These are phyloP conservation scores for Cyprinus carpio DNA, from an alignment of 2,113 vertebrate genomes.

Conservation along the genomic window DNA sequence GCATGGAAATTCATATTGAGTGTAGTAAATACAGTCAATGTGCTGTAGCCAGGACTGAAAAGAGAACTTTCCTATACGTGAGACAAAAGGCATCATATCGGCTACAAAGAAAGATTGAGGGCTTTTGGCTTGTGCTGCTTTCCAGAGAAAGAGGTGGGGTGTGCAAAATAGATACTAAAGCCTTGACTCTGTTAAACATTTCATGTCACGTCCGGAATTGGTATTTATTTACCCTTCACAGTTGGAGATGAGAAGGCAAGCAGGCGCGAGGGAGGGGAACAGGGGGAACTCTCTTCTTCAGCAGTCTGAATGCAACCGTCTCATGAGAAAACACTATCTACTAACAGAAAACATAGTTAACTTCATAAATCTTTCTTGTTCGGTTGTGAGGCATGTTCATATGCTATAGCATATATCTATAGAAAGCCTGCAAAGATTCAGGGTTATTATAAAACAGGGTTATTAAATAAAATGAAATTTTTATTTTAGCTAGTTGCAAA, in stretches of 20 bases:
- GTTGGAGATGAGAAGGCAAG: conserved; percentile 18
- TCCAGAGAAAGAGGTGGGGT: not conserved
- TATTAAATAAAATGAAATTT: not conserved
- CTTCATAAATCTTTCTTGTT: not conserved
- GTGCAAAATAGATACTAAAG: conserved; percentile 6
- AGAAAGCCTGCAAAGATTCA: not conserved
- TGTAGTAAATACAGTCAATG: conserved; percentile 42
- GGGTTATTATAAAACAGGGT: not conserved
- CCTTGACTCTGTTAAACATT: conserved; percentile 29
- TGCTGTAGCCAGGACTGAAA: not conserved
- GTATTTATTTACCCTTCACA: conserved; percentile 42
- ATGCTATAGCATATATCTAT: not conserved
- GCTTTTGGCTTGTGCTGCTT: not conserved
- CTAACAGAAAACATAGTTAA: conserved; percentile 6
- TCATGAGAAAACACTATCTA: conserved; percentile 12
- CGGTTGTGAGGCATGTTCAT: not conserved
- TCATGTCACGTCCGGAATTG: conserved; percentile 23
- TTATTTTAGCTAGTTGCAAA: not conserved
- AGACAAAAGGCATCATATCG: not conserved
- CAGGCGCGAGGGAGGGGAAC: not conserved
- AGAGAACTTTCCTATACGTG: not conserved
- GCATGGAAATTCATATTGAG: conserved; percentile 44
- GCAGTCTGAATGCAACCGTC: not conserved
- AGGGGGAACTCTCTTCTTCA: not conserved
- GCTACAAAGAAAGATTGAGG: not conserved